Base-by-base conservation (phyloP, 2,797 vertebrate species). In the Podargus strigoides region DNA sequence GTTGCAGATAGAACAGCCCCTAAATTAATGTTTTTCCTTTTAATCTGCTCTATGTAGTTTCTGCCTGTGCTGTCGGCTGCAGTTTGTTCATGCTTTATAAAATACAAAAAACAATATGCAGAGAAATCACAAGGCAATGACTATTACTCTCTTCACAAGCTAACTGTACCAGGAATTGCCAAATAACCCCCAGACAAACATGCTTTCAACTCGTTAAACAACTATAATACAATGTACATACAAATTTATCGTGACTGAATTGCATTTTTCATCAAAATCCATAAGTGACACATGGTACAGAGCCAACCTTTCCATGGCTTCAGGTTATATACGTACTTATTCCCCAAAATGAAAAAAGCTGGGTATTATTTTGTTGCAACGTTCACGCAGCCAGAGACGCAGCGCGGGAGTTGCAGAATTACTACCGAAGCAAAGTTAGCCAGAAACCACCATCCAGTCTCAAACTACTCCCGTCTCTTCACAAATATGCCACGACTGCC, bases 391-490 rank as follows among this genome's bases (percentile, higher is more conserved):
- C 42, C 82, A 37, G 72, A 81, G 84, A 52, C 2, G 0, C 47
- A 19, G 86, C 11, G 3, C 79, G 13, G 55, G 91, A 73, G 70
- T 28, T 49, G 73, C 69, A 82, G 82, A 63, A 52, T 59, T 32
- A 46, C 47, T 36, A 47, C 4, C 4, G 4, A 78, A 87, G 55
- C 67, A 44, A 68, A 97, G 91, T 90, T 46, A 58, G n/a, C 72
- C 93, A 95, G 91, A 92, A 95, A 85, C 92, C 87, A 86, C 58
- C 94, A 79, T 89, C 89, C 95, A 84, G 83, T 83, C 70, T 46
- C 77, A 39, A 41, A 21, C 93, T 47, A 59, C 63, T 70, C 83
- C 73, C 75, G 63, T 36, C 80, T 75, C 86, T 80, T 89, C 0
- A 0, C 74, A 88, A 85, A 86, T 19, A n/a, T 23, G 52, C 94